Evolutionary conservation across 2,888 invertebrate genomes (phyloP).

Genomic region (Heliconius charithonia): DNA sequence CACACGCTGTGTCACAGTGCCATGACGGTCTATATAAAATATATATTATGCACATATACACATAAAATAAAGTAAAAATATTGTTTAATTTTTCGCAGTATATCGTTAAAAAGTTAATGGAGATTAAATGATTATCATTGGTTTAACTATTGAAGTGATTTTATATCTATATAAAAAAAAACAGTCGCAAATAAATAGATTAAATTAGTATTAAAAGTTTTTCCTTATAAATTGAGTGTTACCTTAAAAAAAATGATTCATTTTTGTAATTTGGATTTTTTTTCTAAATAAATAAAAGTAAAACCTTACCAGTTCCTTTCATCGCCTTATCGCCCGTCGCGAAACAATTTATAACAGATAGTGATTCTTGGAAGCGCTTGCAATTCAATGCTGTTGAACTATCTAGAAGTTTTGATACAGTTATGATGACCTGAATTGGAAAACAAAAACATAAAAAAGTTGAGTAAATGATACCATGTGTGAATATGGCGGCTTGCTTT

Average conservation of each 20-base stretch:
- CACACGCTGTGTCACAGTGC: too few species aligned
- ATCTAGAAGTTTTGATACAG: constrained; percentile 96
- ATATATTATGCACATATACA: too few species aligned
- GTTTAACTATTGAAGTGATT: background rate
- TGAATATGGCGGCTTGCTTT: too few species aligned
- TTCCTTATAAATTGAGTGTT: background rate
- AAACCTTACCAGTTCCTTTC: constrained; percentile 90
- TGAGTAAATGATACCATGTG: background rate
- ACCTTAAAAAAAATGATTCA: too few species aligned
- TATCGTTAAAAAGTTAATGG: background rate
- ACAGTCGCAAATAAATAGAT: background rate
- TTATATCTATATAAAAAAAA: background rate
- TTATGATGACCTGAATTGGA: constrained; percentile 91
- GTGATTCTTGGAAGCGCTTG: constrained; percentile 96
- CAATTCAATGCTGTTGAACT: constrained; percentile 95
- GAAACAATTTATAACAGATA: constrained; percentile 96
- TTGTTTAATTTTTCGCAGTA: background rate
- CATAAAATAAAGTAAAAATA: too few species aligned
- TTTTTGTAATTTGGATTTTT: background rate
- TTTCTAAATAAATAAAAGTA: background rate
- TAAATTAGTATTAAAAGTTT: background rate
- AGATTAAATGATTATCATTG: background rate
- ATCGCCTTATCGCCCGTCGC: constrained; percentile 96
- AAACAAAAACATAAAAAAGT: background rate
- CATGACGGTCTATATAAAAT: too few species aligned